phyloP scores from a whole-genome alignment of 35 echinoderm and acorn worm species.

The Heliocidaris tuberculata region DNA sequence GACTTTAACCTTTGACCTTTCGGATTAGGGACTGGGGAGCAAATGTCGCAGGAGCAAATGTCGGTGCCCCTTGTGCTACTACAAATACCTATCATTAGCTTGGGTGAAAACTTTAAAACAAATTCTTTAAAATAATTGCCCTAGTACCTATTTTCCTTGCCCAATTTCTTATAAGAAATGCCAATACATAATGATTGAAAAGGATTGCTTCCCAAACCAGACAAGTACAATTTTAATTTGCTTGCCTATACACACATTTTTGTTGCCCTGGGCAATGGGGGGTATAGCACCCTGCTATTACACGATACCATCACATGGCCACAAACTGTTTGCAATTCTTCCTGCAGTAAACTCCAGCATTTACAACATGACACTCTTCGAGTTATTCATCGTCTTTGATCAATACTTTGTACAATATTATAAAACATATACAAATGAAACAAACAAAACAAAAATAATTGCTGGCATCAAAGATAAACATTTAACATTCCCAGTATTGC shows the following conservation, averaged over 20 bases:
- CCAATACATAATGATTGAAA: not conserved
- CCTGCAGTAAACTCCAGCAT: not conserved
- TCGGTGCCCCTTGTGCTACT: too few species aligned
- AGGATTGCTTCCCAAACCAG: not conserved
- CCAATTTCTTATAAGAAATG: not conserved
- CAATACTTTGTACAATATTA: slow-evolving; percentile 19
- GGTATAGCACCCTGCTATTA: not conserved
- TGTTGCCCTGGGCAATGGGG: not conserved
- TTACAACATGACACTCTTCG: not conserved
- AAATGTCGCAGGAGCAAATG: too few species aligned
- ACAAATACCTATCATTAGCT: too few species aligned
- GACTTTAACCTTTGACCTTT: too few species aligned
- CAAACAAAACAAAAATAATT: not conserved
- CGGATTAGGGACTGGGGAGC: too few species aligned
- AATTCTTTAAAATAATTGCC: too few species aligned
- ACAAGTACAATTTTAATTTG: too few species aligned
- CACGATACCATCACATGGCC: not conserved
- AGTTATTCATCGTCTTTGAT: not conserved
- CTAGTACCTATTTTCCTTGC: not conserved
- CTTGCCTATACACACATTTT: not conserved
- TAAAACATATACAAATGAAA: slow-evolving; percentile 1
- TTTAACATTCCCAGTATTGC: not conserved
- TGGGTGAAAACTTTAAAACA: too few species aligned
- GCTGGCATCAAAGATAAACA: not conserved
- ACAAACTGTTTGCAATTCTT: not conserved